phyloP scores from a whole-genome alignment of 2,888 invertebrate species.

The Autographa pulchrina region DNA sequence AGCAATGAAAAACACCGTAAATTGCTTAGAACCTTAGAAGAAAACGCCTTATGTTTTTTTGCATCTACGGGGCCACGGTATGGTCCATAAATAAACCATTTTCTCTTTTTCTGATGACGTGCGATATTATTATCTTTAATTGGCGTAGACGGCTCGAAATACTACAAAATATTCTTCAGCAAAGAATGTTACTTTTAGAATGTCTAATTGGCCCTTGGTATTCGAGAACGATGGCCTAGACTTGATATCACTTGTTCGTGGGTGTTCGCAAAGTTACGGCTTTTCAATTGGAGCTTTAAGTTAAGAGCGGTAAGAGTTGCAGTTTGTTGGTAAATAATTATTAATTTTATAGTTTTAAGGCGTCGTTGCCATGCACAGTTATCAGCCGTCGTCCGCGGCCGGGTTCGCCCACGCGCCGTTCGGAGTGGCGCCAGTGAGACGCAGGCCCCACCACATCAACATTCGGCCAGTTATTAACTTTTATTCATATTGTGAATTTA shows the following conservation, averaged over 20 bases:
- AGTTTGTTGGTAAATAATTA: slow-evolving; percentile 65
- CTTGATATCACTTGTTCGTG: slow-evolving; percentile 50
- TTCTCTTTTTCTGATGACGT: slow-evolving; percentile 3
- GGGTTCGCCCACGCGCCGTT: slow-evolving; percentile 79
- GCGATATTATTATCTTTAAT: slow-evolving; percentile 17
- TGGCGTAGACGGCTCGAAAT: slow-evolving; percentile 18
- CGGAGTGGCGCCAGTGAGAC: slow-evolving; percentile 72
- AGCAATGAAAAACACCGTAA: slow-evolving; percentile 6
- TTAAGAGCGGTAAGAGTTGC: slow-evolving; percentile 38
- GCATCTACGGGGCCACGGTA: slow-evolving; percentile 1
- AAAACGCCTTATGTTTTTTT: slow-evolving; percentile 33
- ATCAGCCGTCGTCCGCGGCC: slow-evolving; percentile 75
- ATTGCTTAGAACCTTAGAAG: slow-evolving; percentile 6
- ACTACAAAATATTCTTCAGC: slow-evolving; percentile 16
- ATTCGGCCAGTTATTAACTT: slow-evolving; percentile 66
- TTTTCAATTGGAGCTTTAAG: slow-evolving; percentile 44
- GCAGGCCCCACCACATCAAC: slow-evolving; percentile 60
- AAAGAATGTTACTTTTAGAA: slow-evolving; percentile 33
- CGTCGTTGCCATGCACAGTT: slow-evolving; percentile 75
- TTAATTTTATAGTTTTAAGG: slow-evolving; percentile 69
- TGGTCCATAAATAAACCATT: slow-evolving; percentile 14
- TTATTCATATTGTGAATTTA: slow-evolving; percentile 62
- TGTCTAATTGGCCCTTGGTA: slow-evolving; percentile 43
- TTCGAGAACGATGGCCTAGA: slow-evolving; percentile 37
- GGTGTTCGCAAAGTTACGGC: slow-evolving; percentile 49